phyloP scores from a whole-genome alignment of 2,888 invertebrate species.

The Brenthis ino region DNA sequence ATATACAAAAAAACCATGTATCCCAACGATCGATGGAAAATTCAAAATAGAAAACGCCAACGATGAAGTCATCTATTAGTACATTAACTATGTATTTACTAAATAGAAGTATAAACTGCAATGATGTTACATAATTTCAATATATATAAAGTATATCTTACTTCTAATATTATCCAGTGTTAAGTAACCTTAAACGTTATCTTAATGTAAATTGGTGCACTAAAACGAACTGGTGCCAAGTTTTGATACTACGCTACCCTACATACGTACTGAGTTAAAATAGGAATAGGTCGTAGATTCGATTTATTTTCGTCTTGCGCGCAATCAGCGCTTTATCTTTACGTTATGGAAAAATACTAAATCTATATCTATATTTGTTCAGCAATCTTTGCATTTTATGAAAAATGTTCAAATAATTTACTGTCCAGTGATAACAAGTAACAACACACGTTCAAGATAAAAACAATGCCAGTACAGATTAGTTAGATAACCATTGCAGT shows the following conservation, averaged over 20 bases:
- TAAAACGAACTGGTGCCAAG: constrained; percentile 2
- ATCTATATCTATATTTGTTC: constrained; percentile 36
- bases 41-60: constrained; percentile 6
- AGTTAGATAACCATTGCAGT: constrained; percentile 62
- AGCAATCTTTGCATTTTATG: constrained; percentile 52
- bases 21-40: neutral
- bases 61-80: constrained; percentile 15
- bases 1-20: too few species aligned
- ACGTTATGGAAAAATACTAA: constrained; percentile 44
- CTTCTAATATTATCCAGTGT: too few species aligned
- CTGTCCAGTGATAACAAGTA: constrained; percentile 65
- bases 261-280: constrained; percentile 35
- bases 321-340: constrained; percentile 33
- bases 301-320: constrained; percentile 55
- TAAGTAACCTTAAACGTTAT: neutral
- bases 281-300: constrained; percentile 26
- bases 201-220: neutral
- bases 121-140: too few species aligned
- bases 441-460: constrained; percentile 61
- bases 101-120: neutral
- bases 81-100: neutral
- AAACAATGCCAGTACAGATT: constrained; percentile 57
- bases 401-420: constrained; percentile 66
- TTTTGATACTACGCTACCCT: constrained; percentile 14
- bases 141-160: neutral